These are phyloP conservation scores for Scatophagus argus DNA, from an alignment of 2,113 vertebrate genomes.

Conservation along the genomic window DNA sequence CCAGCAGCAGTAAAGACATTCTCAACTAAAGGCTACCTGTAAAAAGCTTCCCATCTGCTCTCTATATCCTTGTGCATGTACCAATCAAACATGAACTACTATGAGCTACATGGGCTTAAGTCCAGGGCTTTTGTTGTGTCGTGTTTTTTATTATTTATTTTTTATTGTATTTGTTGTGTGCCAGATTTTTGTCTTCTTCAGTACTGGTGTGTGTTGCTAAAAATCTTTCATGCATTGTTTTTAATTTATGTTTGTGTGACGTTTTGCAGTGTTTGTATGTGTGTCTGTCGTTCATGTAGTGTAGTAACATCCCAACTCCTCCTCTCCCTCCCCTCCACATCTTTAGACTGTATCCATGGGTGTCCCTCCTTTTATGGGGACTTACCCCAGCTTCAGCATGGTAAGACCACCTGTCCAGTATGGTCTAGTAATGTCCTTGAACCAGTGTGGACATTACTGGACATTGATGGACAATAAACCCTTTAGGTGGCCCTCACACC, in stretches of 20 bases:
- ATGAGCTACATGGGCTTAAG: not conserved
- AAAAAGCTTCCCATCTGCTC: slow-evolving; percentile 35
- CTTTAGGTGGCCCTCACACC: slow-evolving; percentile 47
- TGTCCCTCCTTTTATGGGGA: slow-evolving; percentile 82
- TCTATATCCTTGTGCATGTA: slow-evolving; percentile 44
- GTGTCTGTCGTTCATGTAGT: slow-evolving; percentile 66
- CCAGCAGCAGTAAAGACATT: not conserved
- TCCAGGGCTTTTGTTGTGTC: slow-evolving; percentile 32
- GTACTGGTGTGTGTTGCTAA: not conserved
- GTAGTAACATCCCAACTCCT: slow-evolving; percentile 78
- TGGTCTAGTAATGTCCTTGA: slow-evolving; percentile 58
- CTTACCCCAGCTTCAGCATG: slow-evolving; percentile 89
- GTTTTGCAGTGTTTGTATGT: slow-evolving; percentile 54
- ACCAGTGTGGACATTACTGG: slow-evolving; percentile 63
- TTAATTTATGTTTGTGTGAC: slow-evolving; percentile 53
- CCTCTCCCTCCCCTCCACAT: slow-evolving; percentile 72
- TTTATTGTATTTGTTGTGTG: too few relatives aligned
- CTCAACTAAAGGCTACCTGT: slow-evolving; percentile 21
- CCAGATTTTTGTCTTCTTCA: not conserved
- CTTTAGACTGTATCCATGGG: slow-evolving; percentile 83
- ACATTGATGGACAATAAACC: slow-evolving; percentile 64
- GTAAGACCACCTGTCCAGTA: slow-evolving; percentile 85
- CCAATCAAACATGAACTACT: not conserved
- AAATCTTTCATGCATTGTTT: slow-evolving; percentile 42
- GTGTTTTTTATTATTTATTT: slow-evolving; percentile 23